Percentiles rank a stretch among this genome's conserved stretches.
Evolutionary conservation across 2,113 vertebrate genomes (phyloP).

Genomic region (Hypocryptadius cinnamomeus): DNA sequence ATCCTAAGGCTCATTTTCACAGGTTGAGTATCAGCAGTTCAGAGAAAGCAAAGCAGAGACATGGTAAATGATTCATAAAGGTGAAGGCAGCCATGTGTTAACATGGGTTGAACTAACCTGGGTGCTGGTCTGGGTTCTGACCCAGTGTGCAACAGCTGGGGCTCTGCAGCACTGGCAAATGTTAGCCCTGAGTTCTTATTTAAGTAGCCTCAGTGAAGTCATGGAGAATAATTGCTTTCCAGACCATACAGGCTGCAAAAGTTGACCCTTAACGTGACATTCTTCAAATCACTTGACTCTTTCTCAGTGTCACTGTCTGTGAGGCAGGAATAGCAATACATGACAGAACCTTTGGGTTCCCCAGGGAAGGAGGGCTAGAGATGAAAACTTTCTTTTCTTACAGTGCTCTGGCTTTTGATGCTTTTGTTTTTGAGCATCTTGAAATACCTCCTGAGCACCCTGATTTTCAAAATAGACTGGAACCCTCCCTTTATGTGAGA

Average conservation of each 20-base stretch:
- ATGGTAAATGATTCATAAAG: not conserved
- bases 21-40: not conserved
- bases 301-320: not conserved
- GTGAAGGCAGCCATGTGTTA: not conserved
- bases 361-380: not conserved
- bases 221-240: not conserved
- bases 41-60: not conserved
- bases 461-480: not conserved
- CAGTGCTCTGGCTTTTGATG: not conserved
- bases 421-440: not conserved
- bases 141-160: rapidly evolving
- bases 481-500: not conserved
- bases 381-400: not conserved
- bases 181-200: not conserved
- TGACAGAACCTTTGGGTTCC: not conserved
- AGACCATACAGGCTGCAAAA: not conserved
- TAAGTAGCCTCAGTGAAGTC: not conserved
- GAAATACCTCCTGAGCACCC: not conserved
- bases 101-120: not conserved
- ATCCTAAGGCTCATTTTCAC: not conserved
- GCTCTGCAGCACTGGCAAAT: not conserved
- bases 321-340: not conserved
- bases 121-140: not conserved
- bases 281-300: not conserved
- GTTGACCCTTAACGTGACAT: not conserved